phyloP scores from a whole-genome alignment of 2,797 vertebrate species.

The Poeciliopsis paucimaculata region DNA sequence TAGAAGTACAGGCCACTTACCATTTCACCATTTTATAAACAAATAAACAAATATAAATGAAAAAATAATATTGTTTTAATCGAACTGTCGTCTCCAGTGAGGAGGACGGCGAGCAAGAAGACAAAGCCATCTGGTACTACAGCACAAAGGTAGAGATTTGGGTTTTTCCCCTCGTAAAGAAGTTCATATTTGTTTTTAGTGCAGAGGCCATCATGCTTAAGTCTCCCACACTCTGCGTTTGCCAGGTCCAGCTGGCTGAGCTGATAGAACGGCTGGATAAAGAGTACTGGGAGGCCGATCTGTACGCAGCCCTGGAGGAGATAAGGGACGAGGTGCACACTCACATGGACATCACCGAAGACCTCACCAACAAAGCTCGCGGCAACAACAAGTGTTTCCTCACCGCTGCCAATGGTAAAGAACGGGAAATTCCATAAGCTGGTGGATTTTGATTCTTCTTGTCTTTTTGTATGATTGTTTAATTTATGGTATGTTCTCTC shows the following conservation, averaged over 20 bases:
- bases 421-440: not conserved
- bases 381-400: slow-evolving; percentile 95
- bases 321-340: slow-evolving; percentile 91
- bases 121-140: slow-evolving; percentile 97
- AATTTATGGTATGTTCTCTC: slow-evolving; percentile 4
- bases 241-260: slow-evolving; percentile 89
- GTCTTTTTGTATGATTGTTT: not conserved
- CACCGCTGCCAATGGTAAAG: slow-evolving; percentile 89
- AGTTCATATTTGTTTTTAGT: not conserved
- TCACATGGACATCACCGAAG: slow-evolving; percentile 96
- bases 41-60: no score
- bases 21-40: no score
- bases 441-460: slow-evolving; percentile 6
- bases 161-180: not conserved
- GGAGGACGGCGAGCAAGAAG: slow-evolving; percentile 92
- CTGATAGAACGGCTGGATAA: slow-evolving; percentile 91
- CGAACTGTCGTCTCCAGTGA: slow-evolving; percentile 80
- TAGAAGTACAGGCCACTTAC: no score
- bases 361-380: slow-evolving; percentile 94
- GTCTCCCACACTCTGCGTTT: not conserved
- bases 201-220: not conserved
- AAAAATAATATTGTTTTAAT: not conserved
- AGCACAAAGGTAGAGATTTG: slow-evolving; percentile 85
- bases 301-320: slow-evolving; percentile 90
- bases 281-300: slow-evolving; percentile 91